Conservation (phyloP, 2,888 invertebrate species). For the Pegoplata infirma region DNA sequence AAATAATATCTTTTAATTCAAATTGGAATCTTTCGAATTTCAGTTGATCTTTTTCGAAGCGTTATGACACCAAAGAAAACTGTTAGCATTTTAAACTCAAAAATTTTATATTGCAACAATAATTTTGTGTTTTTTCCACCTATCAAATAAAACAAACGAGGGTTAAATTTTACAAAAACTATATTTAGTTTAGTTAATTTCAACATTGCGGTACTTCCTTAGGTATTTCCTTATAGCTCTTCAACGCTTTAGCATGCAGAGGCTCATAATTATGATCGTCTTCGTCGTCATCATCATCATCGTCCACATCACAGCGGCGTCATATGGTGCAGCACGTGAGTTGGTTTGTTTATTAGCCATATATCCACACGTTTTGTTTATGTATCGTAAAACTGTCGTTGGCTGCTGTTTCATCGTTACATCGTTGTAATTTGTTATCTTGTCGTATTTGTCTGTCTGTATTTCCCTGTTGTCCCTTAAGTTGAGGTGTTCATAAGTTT, state of each 20-base stretch:
- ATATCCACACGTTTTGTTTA: constrained; percentile 62
- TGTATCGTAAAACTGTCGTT: constrained; percentile 61
- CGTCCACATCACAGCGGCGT: constrained; percentile 2
- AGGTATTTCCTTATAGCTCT: constrained; percentile 14
- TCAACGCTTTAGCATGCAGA: constrained; percentile 7
- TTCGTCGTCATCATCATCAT: background rate
- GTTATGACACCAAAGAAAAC: no score
- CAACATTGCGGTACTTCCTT: constrained; percentile 54
- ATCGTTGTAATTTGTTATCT: constrained; percentile 59
- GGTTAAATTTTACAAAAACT: no score
- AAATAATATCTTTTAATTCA: no score
- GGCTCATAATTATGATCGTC: no score
- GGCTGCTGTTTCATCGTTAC: constrained; percentile 56
- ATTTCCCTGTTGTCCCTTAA: background rate
- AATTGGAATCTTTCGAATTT: no score
- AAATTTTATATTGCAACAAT: no score
- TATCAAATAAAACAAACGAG: no score
- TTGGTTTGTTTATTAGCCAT: constrained; percentile 58
- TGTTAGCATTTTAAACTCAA: no score
- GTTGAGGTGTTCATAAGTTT: constrained; percentile 13
- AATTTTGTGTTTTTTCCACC: no score
- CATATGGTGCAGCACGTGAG: constrained; percentile 61
- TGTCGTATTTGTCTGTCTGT: constrained; percentile 24
- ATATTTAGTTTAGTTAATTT: constrained; percentile 21
- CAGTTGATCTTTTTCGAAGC: no score